These are phyloP conservation scores for Syrista parreyssii DNA, from an alignment of 2,888 invertebrate genomes.

Conservation along the genomic window DNA sequence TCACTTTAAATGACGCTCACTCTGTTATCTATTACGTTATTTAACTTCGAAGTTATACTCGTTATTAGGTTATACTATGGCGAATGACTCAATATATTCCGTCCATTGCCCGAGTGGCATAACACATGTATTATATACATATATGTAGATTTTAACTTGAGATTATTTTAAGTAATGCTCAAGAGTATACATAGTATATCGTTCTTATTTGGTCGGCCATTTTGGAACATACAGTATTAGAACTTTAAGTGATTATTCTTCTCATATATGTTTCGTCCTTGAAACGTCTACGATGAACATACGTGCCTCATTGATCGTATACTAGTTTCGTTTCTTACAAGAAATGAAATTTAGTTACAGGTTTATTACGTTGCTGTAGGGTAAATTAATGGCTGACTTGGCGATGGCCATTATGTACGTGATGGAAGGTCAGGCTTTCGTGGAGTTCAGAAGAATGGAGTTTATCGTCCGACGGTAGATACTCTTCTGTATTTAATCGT, in stretches of 20 bases:
- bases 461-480: not conserved
- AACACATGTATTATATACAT: not conserved
- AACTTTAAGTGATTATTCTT: slow-evolving; percentile 3
- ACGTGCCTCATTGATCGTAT: not conserved
- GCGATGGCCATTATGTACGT: not conserved
- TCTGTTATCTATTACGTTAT: not conserved
- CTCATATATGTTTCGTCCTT: slow-evolving; percentile 35
- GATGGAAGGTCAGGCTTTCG: not conserved
- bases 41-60: not conserved
- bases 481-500: not conserved
- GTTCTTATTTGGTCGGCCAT: not conserved
- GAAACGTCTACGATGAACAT: slow-evolving; percentile 37
- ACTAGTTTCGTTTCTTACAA: slow-evolving; percentile 23
- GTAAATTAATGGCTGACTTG: not conserved
- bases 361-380: not conserved
- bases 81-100: not conserved
- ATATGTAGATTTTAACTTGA: not conserved
- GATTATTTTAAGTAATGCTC: not conserved
- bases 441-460: not conserved
- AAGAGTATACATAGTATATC: not conserved
- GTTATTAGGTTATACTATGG: not conserved
- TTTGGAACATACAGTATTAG: not conserved
- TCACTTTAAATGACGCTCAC: not conserved
- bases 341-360: not conserved
- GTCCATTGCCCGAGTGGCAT: not conserved